Base-by-base conservation (phyloP, 1,140 invertebrate species). In the Aphaenogaster rudis region DNA sequence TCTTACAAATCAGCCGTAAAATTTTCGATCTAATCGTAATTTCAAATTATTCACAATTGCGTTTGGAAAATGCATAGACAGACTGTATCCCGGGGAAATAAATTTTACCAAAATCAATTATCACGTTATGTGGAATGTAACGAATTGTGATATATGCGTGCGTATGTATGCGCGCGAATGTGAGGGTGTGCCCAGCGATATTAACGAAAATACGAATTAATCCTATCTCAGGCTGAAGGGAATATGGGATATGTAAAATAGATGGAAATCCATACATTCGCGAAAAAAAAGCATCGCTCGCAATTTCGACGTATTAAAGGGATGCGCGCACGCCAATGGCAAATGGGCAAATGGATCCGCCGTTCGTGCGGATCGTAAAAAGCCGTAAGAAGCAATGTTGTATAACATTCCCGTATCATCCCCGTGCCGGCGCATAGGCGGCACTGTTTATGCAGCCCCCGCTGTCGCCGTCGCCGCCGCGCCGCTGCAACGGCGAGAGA, bases 361-460 rank as follows among this genome's bases (percentile, higher is more conserved):
- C 81, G 52, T 39, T 48, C 33, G 5, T 15, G 11, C 54, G 3
- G 54, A 28, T 69, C 67, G 33, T 84, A 76, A 84, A 84, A 74
- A 84, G 69, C 69, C 69, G 45, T 74, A 84, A 84, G 69, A 84
- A 84, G 63, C 57, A 74, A 84, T 84, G 69, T 82, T 82, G 54
- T 45, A 84, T 76, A 74, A 74, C 67, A 59, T 82, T 28, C 54
- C 13, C 39, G 66, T 42, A 77, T 64, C 67, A 81, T 57, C 42
- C 66, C 48, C 82, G n/a, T 36, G 48, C 36, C 42, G 17, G 42
- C 0, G 28, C 69, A 76, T 63, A 39, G 33, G 15, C 50, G 21
- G 5, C 6, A 21, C 42, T 88, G 88, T 89, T 89, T 89, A 86
- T 72, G 45, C 59, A 76, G n/a, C 67, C 87, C 63, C 52, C n/a